Conservation (phyloP, 2,113 vertebrate genomes). For the Chaetura pelagica region DNA sequence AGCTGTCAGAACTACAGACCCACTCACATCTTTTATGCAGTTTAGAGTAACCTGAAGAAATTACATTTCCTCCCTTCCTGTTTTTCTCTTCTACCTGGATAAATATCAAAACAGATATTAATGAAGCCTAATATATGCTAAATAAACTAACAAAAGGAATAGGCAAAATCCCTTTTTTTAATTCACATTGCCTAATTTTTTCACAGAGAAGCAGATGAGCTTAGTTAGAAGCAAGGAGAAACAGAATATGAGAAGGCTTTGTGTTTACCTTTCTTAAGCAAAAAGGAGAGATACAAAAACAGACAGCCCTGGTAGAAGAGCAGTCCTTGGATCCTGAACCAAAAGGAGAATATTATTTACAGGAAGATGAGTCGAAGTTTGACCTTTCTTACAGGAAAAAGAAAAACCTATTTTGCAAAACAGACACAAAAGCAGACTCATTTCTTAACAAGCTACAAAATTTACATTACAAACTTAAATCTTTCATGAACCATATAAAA, state of each 20-base stretch:
- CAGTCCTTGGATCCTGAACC: not conserved
- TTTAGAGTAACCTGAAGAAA: not conserved
- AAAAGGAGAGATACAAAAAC: not conserved
- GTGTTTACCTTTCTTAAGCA: not conserved
- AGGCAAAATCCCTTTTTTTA: not conserved
- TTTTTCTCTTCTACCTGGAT: not conserved
- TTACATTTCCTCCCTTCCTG: not conserved
- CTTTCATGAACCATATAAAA: not conserved
- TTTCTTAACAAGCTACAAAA: not conserved
- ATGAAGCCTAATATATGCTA: not conserved
- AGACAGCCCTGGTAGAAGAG: not conserved
- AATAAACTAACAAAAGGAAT: not conserved
- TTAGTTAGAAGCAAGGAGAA: not conserved
- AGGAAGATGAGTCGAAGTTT: not conserved
- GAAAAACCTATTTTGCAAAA: not conserved
- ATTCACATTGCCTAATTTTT: not conserved
- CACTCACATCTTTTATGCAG: not conserved
- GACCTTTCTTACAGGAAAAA: not conserved
- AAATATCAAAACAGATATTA: not conserved
- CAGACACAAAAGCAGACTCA: not conserved
- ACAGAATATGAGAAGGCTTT: not conserved
- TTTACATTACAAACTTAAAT: not conserved
- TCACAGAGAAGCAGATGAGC: not conserved
- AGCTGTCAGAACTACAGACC: not conserved
- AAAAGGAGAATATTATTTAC: not conserved